Conservation (phyloP, 1,140 invertebrate species). For the Agrypnia vestita region DNA sequence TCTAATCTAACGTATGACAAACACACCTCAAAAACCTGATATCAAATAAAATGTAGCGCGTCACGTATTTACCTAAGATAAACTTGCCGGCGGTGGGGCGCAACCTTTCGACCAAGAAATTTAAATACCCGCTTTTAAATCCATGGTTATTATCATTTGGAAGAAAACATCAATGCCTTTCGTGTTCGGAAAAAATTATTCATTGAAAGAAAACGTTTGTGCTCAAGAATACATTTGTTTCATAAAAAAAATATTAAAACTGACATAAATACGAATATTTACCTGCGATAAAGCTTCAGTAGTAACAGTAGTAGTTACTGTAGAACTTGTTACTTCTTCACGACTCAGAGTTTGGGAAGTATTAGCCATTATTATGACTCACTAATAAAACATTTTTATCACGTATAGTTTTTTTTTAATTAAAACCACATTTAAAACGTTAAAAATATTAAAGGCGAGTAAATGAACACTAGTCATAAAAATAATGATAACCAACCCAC, state of each 20-base stretch:
- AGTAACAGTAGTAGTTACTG: conserved; percentile 39
- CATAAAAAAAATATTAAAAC: neutral
- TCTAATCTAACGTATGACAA: neutral
- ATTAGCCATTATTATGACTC: conserved; percentile 41
- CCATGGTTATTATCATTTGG: neutral
- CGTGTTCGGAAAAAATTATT: too few species aligned
- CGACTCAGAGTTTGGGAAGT: conserved; percentile 40
- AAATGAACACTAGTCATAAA: too few species aligned
- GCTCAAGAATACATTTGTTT: neutral
- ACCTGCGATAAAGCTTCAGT: conserved; percentile 37
- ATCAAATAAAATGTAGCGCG: neutral
- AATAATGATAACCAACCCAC: too few species aligned
- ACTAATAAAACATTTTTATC: too few species aligned
- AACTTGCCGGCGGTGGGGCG: neutral
- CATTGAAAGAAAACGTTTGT: neutral
- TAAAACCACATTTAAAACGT: too few species aligned
- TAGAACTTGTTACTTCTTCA: conserved; percentile 41
- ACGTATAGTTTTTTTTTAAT: too few species aligned
- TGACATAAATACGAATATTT: neutral
- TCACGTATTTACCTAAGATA: neutral
- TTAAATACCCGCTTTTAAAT: neutral
- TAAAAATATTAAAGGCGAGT: too few species aligned
- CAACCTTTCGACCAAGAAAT: neutral
- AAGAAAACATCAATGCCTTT: neutral
- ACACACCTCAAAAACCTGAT: conserved; percentile 20